Evolutionary conservation across 64 coral and sea anemone species (phyloP), one percentile per base, ranked within the genome.

Genomic region (Pocillopora verrucosa): DNA sequence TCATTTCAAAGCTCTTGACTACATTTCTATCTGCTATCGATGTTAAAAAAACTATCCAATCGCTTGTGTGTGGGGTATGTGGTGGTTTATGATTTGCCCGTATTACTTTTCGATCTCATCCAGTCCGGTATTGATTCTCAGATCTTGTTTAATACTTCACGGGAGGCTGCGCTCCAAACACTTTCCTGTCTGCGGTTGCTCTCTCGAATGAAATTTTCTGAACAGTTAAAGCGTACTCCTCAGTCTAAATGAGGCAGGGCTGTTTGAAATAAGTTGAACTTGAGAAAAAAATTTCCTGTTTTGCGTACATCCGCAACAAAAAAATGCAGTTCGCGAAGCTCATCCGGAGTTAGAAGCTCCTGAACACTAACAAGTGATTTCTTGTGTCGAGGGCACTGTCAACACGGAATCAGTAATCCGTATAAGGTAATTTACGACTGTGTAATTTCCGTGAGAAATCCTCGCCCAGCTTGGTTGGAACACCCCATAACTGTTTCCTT

Each of bases 401-500:
- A 51, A 11, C n/a, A 10, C 67, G 61, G 13, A 15, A 17, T 63
- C 67, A 24, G 22, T 25, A 70, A 70, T 11, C 67, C 67, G 20
- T 70, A 70, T 70, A 70, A 24, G 67, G 67, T 24, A 70, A 70
- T 24, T 30, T n/a, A 2, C 6, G 25, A 24, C 0, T 11, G 67
- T 24, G 67, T 24, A 70, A 70, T 70, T 70, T 70, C 67, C 67
- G 67, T 70, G 67, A 70, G 67, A 24, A 70, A 70, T 70, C 67
- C 67, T 11, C 67, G 20, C 67, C 67, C 67, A 11, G 4, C 67
- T 25, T 70, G 19, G 11, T 11, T 70, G 67, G 67, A 70, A 70
- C 11, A 70, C 19, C 25, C 25, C 22, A 2, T 11, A 20, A 26
- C n/a, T 70, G 17, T 11, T 20, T 26, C 19, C 20, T 5, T 72